phyloP scores from a whole-genome alignment of 2,113 vertebrate genomes.

The Orientallactaga bullata region DNA sequence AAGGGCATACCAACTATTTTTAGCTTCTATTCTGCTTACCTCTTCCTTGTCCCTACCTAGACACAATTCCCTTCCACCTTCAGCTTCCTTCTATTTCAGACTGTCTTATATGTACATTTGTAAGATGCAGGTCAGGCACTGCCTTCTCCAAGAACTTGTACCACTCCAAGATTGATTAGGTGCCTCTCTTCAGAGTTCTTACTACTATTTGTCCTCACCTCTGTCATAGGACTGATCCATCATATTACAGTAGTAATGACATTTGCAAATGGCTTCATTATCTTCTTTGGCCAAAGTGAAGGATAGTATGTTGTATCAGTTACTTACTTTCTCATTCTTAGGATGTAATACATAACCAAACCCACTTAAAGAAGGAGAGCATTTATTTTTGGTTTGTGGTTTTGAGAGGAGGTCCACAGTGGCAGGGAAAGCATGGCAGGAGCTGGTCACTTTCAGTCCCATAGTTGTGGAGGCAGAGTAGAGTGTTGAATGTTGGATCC shows the following conservation, averaged over 20 bases:
- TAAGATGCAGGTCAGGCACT: background rate
- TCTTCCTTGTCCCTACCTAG: background rate
- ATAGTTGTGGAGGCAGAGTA: too few species aligned
- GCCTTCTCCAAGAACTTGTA: conserved; percentile 4
- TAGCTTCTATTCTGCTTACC: background rate
- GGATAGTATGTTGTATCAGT: too few species aligned
- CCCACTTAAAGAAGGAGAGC: too few species aligned
- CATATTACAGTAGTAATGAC: background rate
- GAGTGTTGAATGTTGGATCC: too few species aligned
- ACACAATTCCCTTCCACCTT: background rate
- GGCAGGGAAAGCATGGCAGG: too few species aligned
- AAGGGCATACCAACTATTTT: too few species aligned
- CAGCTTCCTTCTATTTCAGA: background rate
- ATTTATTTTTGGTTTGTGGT: too few species aligned
- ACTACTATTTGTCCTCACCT: background rate
- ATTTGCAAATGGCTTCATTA: background rate
- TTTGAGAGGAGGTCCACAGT: too few species aligned
- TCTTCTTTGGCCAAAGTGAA: conserved; percentile 2
- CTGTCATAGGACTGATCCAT: background rate
- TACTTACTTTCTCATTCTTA: too few species aligned
- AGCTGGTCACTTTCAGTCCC: too few species aligned
- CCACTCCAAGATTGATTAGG: background rate
- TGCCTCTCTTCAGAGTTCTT: background rate
- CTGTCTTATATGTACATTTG: background rate
- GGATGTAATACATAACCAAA: too few species aligned